Percentiles rank a stretch among this genome's conserved stretches.
phyloP scores from a whole-genome alignment of 2,888 invertebrate genomes.

The Bimastos eiseni region DNA sequence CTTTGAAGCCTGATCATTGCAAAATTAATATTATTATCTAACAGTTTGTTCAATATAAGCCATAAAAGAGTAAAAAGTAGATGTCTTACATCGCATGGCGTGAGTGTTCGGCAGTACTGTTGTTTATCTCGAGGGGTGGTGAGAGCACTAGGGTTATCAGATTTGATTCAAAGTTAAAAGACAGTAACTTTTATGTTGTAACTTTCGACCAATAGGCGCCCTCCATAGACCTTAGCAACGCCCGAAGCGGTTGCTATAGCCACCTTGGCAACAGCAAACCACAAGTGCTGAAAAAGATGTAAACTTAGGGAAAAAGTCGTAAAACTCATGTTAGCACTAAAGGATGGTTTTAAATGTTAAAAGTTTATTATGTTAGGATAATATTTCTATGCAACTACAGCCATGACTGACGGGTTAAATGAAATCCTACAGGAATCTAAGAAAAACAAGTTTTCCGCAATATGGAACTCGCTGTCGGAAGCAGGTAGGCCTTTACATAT shows the following conservation, averaged over 20 bases:
- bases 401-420: slow-evolving; percentile 55
- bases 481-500: slow-evolving; percentile 51
- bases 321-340: not conserved
- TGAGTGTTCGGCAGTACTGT: not conserved
- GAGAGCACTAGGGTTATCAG: not conserved
- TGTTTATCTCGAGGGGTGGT: not conserved
- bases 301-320: not conserved
- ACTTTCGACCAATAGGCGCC: not conserved
- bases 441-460: slow-evolving; percentile 55
- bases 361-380: slow-evolving; percentile 6
- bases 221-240: not conserved
- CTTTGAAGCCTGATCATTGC: no score
- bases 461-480: slow-evolving; percentile 53
- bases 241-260: not conserved
- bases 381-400: not conserved
- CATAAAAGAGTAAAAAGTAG: not conserved
- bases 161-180: not conserved
- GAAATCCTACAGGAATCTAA: slow-evolving; percentile 57
- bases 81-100: not conserved
- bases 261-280: not conserved
- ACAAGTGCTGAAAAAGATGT: not conserved
- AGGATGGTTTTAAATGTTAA: not conserved
- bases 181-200: not conserved
- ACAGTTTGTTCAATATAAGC: no score
- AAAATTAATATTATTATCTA: no score